phyloP scores from a whole-genome alignment of 1,140 invertebrate genomes.

The Limonius californicus region DNA sequence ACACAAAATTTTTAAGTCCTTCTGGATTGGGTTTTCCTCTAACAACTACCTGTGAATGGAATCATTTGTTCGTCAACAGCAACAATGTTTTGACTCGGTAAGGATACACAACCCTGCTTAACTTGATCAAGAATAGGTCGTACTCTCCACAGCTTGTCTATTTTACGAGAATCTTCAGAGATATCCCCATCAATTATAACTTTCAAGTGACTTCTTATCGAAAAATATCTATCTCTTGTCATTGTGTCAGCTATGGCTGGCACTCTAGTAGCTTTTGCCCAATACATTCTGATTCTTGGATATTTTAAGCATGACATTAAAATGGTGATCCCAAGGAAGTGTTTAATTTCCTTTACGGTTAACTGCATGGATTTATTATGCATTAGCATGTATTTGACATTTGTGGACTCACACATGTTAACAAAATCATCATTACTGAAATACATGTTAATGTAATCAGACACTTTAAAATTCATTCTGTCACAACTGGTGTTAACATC shows the following conservation, averaged over 20 bases:
- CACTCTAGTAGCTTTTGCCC: constrained; percentile 13
- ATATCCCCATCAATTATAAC: not conserved
- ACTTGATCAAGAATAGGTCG: not conserved
- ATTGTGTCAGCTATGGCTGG: constrained; percentile 12
- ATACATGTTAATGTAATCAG: constrained; percentile 20
- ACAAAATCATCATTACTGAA: constrained; percentile 14
- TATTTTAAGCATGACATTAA: constrained; percentile 30
- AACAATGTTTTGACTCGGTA: constrained; percentile 15
- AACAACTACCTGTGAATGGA: constrained; percentile 21
- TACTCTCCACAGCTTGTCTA: not conserved
- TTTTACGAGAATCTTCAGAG: not conserved
- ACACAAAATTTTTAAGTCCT: constrained; percentile 36
- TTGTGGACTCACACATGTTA: constrained; percentile 26
- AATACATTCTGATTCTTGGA: constrained; percentile 25
- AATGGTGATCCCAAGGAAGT: constrained; percentile 23
- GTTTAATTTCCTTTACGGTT: constrained; percentile 21
- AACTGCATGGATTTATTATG: constrained; percentile 24
- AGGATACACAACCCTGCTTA: constrained; percentile 16
- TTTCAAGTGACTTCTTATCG: constrained; percentile 17
- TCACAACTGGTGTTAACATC: not conserved
- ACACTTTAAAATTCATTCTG: not conserved
- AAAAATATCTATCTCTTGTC: constrained; percentile 22
- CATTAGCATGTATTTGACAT: constrained; percentile 22
- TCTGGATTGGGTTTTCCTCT: constrained; percentile 27
- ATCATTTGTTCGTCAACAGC: constrained; percentile 23